A percentile compares a stretch with the other conserved stretches of the same genome.
These are phyloP conservation scores for Scaptomyza graminum DNA, from an alignment of 1,140 invertebrate genomes.

Conservation along the genomic window DNA sequence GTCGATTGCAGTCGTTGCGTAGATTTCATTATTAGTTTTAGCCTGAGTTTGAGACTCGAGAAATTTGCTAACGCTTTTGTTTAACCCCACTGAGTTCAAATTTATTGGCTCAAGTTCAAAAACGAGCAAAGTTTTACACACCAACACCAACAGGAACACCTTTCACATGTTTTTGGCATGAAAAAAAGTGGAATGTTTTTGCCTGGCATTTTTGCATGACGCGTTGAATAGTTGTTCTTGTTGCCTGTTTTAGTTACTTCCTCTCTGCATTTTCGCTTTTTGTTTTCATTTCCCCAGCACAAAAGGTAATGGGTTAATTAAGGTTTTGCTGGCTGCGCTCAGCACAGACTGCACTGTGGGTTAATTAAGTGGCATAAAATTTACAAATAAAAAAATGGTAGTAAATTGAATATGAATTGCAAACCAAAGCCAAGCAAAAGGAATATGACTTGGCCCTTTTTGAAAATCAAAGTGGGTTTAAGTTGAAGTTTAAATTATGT, in stretches of 20 bases:
- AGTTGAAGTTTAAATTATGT: slow-evolving; percentile 28
- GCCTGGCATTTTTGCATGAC: slow-evolving; percentile 59
- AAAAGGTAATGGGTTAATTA: slow-evolving; percentile 75
- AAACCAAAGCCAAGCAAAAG: slow-evolving; percentile 14
- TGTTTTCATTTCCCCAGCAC: slow-evolving; percentile 49
- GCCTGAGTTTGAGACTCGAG: neutral
- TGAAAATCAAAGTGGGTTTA: slow-evolving; percentile 18
- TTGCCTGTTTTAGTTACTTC: neutral
- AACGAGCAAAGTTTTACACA: slow-evolving; percentile 50
- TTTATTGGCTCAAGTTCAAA: slow-evolving; percentile 74
- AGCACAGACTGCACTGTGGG: slow-evolving; percentile 35
- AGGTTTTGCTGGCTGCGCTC: slow-evolving; percentile 25
- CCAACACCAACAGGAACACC: slow-evolving; percentile 74
- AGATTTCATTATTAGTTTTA: slow-evolving; percentile 34
- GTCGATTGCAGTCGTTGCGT: slow-evolving; percentile 50
- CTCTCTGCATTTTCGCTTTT: slow-evolving; percentile 1
- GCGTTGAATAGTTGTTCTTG: slow-evolving; percentile 41
- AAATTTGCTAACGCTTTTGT: slow-evolving; percentile 44
- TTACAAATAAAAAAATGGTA: slow-evolving; percentile 42
- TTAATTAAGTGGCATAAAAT: slow-evolving; percentile 72
- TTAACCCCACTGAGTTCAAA: slow-evolving; percentile 59
- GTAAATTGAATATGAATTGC: slow-evolving; percentile 52
- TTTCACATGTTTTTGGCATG: slow-evolving; percentile 74
- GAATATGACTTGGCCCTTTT: slow-evolving; percentile 20
- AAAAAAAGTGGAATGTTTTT: slow-evolving; percentile 62